Evolutionary conservation across 2,797 vertebrate species (phyloP), one percentile per base, ranked within the genome.

Genomic region (Fringilla coelebs): DNA sequence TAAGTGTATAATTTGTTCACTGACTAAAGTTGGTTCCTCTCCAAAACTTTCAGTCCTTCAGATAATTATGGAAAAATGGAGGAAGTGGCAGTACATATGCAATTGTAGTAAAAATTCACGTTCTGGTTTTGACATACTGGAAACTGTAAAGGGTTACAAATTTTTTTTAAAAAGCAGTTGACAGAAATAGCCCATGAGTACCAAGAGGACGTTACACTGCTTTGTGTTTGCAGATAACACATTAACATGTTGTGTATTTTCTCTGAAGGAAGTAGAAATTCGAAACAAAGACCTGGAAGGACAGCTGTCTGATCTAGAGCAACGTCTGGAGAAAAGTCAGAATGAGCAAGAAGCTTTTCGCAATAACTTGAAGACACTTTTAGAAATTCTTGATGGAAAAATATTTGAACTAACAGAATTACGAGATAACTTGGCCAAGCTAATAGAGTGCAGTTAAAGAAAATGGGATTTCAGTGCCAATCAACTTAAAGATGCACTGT

Each of bases 391-490:
- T 98, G 99, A 99, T 65, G 99, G 99, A 92, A 99, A 99, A 98
- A 99, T 99, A 98, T 99, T 99, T 97, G 99, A 99, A 98, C 98
- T 99, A 98, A 99, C 99, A 61, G 99, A 99, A 98, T 98, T 99
- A 97, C 98, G 99, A 97, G 99, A 99, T 98, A 99, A 98, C 94
- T 97, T 99, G 98, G 99, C 99, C 97, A 99, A 99, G 96, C 98
- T 99, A 96, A 98, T 99, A 98, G 99, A 99, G 97, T 98, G 99
- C 98, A 99, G 99, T 98, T 99, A 99, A 98, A 99, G 97, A 97
- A 97, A 96, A 96, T 82, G 93, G 95, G 86, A 92, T 95, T 88
- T 96, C 93, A 97, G 97, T 98, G 97, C 97, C 96, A 97, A 90
- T 96, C 96, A 96, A 95, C 83, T 98, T 97, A 98, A 98, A 98